Conservation (phyloP, 2,797 vertebrate species). For the Steatocranus sp. region DNA sequence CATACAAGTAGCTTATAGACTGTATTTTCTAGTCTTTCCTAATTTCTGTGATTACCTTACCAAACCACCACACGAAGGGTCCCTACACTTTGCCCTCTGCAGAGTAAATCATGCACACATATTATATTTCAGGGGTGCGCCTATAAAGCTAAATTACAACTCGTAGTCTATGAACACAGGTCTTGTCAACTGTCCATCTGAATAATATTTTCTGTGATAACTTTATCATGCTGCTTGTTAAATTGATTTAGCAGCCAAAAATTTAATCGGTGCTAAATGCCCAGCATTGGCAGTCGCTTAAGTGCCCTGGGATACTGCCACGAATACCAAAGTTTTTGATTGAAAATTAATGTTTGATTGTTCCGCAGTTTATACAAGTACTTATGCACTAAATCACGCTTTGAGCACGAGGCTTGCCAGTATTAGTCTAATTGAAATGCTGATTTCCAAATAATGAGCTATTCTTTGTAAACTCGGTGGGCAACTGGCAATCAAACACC, state of each 20-base stretch:
- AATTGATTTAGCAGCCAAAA: constrained; percentile 27
- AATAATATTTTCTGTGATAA: constrained; percentile 7
- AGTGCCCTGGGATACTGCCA: constrained; percentile 33
- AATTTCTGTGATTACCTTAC: background rate
- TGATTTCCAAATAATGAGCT: constrained; percentile 43
- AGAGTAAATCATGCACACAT: background rate
- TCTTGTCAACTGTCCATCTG: background rate
- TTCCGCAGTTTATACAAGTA: constrained; percentile 27
- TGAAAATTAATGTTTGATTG: constrained; percentile 41
- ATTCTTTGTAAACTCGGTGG: constrained; percentile 26
- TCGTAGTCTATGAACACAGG: background rate
- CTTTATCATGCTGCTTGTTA: constrained; percentile 17
- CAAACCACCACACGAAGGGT: background rate
- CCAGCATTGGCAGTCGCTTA: constrained; percentile 25
- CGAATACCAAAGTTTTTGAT: constrained; percentile 32
- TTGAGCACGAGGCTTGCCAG: constrained; percentile 7
- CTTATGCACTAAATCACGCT: background rate
- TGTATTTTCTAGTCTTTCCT: background rate
- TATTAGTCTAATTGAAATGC: constrained; percentile 31
- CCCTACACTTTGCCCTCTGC: background rate
- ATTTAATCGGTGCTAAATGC: constrained; percentile 22
- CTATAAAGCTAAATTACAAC: background rate
- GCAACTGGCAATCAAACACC: constrained; percentile 1
- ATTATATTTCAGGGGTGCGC: background rate
- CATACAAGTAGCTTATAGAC: background rate